Evolutionary conservation across 1,140 invertebrate species (phyloP), one percentile per base, ranked within the genome.

Genomic region (Pinna nobilis): DNA sequence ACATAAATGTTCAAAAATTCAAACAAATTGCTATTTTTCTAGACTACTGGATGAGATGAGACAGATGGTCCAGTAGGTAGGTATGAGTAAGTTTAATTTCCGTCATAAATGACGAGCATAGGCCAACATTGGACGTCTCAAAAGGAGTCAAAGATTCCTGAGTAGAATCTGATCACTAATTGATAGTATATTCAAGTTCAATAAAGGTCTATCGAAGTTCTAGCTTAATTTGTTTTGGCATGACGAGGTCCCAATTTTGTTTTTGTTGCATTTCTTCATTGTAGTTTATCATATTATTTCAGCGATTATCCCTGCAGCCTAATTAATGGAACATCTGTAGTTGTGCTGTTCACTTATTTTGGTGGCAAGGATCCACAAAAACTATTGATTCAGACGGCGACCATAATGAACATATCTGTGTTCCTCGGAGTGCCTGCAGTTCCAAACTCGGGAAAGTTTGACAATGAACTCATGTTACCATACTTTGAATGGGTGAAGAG

Each of bases 321-420:
- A 11, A 35, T 49, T 9, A 55, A 44, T 0, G 78, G 77, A 25
- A 44, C 77, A 28, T 41, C 49, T 15, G 84, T 84, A 6, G 53
- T 75, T 2, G 79, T 86, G 2, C 50, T 86, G 13, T 76, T 86
- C 20, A 82, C 83, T 6, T 69, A 72, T 3, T 84, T 79, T 57
- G 50, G 76, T 23, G 83, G 83, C n/a, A 59, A 72, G 2, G 84
- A 86, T 65, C 77, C 83, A 18, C 79, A 84, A 49, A 55, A 72
- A 57, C 61, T 84, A 25, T 39, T 84, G 9, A 68, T 86, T 5
- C 9, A 75, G 25, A 65, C 47, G 23, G 84, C 84, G 25, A 20
- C 44, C 18, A 23, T 51, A 20, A 67, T 55, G 28, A 84, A 82
- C 44, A 77, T 82, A 55, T 77, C 72, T 9, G 80, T 84, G 7